phyloP scores from a whole-genome alignment of 2,113 vertebrate genomes.

The Bucco capensis region DNA sequence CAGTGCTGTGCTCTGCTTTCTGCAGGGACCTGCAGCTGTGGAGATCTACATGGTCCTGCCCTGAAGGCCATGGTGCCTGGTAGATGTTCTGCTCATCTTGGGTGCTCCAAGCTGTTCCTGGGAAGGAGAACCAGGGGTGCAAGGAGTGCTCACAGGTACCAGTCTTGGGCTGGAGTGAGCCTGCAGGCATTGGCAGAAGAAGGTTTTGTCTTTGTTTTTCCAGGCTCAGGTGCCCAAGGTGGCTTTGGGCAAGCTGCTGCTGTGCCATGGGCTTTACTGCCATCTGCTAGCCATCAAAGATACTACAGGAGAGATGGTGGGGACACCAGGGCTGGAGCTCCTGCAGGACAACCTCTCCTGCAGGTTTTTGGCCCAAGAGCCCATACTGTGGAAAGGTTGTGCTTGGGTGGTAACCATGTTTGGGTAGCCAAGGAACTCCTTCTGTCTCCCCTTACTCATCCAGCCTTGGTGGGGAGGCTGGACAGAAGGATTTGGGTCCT shows the following conservation, averaged over 20 bases:
- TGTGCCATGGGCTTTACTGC: neutral
- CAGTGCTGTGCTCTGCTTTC: rapidly evolving
- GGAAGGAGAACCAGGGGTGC: neutral
- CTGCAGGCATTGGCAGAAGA: rapidly evolving
- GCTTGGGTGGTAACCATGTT: neutral
- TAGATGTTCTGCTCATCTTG: neutral
- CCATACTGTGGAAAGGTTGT: rapidly evolving
- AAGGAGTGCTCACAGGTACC: rapidly evolving
- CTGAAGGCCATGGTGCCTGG: rapidly evolving
- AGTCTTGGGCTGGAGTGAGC: neutral
- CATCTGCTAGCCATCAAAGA: neutral
- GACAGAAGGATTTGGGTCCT: neutral
- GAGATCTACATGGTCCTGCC: rapidly evolving
- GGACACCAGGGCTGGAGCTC: neutral
- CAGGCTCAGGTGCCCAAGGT: neutral
- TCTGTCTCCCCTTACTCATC: rapidly evolving
- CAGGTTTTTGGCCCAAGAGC: neutral
- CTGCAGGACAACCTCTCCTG: neutral
- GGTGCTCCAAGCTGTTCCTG: neutral
- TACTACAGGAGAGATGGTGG: neutral
- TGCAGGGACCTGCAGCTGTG: rapidly evolving
- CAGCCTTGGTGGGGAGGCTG: neutral
- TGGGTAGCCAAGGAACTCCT: rapidly evolving
- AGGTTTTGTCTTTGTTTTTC: neutral
- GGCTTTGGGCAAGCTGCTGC: neutral